A percentile compares a stretch with the other conserved stretches of the same genome.
Conservation (phyloP, 2,113 vertebrate genomes). For the Cervus canadensis region DNA sequence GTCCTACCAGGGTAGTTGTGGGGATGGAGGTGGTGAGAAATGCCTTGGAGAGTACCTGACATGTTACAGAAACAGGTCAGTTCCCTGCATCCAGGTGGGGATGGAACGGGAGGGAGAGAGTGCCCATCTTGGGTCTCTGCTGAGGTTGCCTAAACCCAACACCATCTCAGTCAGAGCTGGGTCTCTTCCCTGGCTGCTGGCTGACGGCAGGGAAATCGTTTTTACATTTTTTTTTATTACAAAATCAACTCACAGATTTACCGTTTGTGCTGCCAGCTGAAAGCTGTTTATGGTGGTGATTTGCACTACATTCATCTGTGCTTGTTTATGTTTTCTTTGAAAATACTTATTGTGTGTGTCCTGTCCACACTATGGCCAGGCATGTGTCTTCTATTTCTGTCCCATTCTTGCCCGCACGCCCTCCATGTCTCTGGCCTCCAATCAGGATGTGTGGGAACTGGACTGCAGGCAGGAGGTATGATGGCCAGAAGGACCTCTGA, state of each 20-base stretch:
- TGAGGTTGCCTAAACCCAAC: neutral
- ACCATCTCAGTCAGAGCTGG: neutral
- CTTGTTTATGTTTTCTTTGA: conserved; percentile 70
- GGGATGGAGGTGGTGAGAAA: neutral
- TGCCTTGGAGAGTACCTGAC: neutral
- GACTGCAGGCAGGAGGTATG: neutral
- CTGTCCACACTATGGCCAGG: conserved; percentile 51
- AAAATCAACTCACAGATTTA: conserved; percentile 59
- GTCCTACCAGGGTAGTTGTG: neutral
- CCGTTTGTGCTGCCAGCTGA: conserved; percentile 69
- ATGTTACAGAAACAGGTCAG: neutral
- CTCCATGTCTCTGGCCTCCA: neutral
- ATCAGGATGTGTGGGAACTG: neutral
- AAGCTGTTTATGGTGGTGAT: conserved; percentile 63
- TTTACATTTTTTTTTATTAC: conserved; percentile 27
- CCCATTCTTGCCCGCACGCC: neutral
- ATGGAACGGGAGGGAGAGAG: fast-evolving
- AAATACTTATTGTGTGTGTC: conserved; percentile 72
- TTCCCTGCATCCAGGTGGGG: neutral
- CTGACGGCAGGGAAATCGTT: neutral
- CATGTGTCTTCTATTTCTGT: conserved; percentile 40
- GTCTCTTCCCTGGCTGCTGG: conserved; percentile 21
- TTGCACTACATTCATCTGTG: conserved; percentile 61
- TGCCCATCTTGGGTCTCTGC: neutral
- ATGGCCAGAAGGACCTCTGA: neutral